Evolutionary conservation across 2,113 vertebrate species (phyloP), one percentile per base, ranked within the genome.

Genomic region (Ictidomys tridecemlineatus): DNA sequence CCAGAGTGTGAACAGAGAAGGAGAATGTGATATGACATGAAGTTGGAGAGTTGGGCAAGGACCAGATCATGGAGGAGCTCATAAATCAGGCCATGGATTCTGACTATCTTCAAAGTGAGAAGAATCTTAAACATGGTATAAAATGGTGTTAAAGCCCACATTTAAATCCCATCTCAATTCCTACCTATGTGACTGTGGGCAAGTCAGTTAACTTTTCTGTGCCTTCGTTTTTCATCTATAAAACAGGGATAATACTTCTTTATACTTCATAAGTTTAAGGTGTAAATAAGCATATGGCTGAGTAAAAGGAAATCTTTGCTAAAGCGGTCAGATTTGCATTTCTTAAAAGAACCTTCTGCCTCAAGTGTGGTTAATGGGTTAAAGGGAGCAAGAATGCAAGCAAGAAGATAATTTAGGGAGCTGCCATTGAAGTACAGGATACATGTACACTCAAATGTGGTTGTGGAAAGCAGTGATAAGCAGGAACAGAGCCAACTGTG

Each of bases 241-340:
- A 95, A 78, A n/a, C 10, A 28, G 28, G 30, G 58, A 48, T 53
- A 34, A 26, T 56, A 63, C 65, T 82, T 76, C 37, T 61, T 17
- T 84, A 58, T 67, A 6, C 4, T 58, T 70, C 13, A 0, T 34
- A 34, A 61, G 72, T 58, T 90, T 82, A 87, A 79, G 37, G 48
- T 79, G 5, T 80, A 74, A 73, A 65, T 65, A 32, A 93, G 48
- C 42, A 1, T 48, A 22, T 89, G 6, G 9, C 22, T 26, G 24
- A 86, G 48, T 12, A 39, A 76, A 85, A 91, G 28, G 39, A 85
- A 80, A 30, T 39, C 58, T 80, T 91, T 80, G 84, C 67, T 56
- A 4, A 65, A 20, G 32, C 53, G 37, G 53, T 90, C 8, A 42
- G 28, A 84, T n/a, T n/a, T 67, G 39, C 6, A 34, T 37, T 61